A percentile compares a stretch with the other conserved stretches of the same genome.
Evolutionary conservation across 2,888 invertebrate species (phyloP).

Genomic region (Cephus rjabovi): DNA sequence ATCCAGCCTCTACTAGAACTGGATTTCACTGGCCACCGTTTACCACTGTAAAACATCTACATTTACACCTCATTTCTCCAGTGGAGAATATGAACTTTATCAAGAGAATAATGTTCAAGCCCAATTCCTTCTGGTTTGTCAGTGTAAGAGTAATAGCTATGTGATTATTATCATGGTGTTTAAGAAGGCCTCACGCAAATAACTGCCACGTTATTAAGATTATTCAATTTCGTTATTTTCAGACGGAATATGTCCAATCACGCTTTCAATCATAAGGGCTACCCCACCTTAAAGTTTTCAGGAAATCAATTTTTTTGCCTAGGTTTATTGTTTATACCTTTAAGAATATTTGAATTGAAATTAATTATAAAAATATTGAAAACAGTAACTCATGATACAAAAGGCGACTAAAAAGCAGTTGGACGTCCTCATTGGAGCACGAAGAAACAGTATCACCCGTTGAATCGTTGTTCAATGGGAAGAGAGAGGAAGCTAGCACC

Average conservation of each 20-base stretch:
- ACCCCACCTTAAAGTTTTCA: too few species aligned
- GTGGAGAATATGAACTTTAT: constrained; percentile 78
- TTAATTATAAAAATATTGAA: too few species aligned
- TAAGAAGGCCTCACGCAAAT: not conserved
- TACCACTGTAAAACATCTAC: constrained; percentile 83
- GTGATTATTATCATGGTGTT: not conserved
- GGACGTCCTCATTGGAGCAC: too few species aligned
- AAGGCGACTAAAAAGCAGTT: too few species aligned
- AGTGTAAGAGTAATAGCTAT: constrained; percentile 71
- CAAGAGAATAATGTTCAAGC: constrained; percentile 75
- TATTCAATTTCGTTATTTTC: constrained; percentile 27
- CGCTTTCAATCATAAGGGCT: constrained; percentile 49
- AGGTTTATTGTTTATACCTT: too few species aligned
- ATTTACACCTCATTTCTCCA: constrained; percentile 88
- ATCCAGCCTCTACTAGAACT: constrained; percentile 67
- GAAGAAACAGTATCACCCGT: too few species aligned
- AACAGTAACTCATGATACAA: too few species aligned
- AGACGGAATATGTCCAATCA: constrained; percentile 71
- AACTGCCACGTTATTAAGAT: too few species aligned
- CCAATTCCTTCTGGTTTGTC: constrained; percentile 86
- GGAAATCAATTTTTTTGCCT: too few species aligned
- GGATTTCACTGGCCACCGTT: constrained; percentile 96
- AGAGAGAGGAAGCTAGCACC: too few species aligned
- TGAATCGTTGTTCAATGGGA: too few species aligned
- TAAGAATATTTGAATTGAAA: too few species aligned